Conservation (phyloP, 2,113 vertebrate genomes). For the Candoia aspera region DNA sequence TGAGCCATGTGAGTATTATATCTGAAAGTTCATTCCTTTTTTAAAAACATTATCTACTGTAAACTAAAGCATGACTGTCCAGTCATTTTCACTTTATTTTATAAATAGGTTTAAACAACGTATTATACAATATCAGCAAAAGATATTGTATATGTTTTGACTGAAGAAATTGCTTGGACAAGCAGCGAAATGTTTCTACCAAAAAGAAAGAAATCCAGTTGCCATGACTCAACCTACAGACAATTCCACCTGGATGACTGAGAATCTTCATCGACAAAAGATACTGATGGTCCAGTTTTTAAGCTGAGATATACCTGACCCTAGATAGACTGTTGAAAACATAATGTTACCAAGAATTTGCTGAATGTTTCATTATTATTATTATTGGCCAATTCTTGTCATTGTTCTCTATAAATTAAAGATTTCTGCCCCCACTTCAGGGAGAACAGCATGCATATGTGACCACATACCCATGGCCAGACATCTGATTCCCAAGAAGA, state of each 20-base stretch:
- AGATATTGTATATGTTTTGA: too few species aligned
- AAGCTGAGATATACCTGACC: background rate
- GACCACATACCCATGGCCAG: background rate
- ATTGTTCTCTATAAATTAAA: background rate
- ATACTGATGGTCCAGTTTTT: background rate
- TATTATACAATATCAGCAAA: background rate
- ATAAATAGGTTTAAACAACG: background rate
- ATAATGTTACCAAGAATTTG: background rate
- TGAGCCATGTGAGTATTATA: constrained; percentile 6
- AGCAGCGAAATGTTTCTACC: too few species aligned
- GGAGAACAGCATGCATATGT: background rate
- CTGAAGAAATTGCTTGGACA: too few species aligned
- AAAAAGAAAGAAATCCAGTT: too few species aligned
- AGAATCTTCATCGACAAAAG: too few species aligned
- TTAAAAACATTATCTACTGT: background rate
- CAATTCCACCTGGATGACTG: too few species aligned
- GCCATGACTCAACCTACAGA: too few species aligned
- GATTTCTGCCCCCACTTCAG: background rate
- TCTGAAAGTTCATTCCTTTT: background rate
- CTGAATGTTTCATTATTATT: background rate
- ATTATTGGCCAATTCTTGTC: background rate
- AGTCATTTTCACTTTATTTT: background rate
- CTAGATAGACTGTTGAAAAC: background rate
- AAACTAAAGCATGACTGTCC: background rate
- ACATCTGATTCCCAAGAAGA: background rate